Conservation (phyloP, 2,797 vertebrate species). For the Falco berigora region DNA sequence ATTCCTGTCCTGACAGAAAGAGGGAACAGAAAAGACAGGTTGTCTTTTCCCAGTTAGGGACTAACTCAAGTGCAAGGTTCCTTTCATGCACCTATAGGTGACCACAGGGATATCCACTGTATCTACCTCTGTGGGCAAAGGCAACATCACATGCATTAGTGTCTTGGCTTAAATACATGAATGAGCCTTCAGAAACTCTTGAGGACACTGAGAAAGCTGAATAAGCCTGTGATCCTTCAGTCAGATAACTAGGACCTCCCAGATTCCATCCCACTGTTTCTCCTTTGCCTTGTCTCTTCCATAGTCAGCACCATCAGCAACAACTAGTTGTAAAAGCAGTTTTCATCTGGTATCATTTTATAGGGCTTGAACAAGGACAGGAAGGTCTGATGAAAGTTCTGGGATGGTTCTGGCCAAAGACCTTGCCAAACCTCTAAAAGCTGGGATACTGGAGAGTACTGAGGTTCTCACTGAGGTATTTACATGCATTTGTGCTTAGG, state of each 20-base stretch:
- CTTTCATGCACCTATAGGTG: neutral
- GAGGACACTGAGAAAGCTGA: neutral
- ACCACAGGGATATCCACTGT: rapidly evolving
- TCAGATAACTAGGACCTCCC: neutral
- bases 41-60: neutral
- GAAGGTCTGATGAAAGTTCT: neutral
- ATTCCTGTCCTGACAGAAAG: neutral
- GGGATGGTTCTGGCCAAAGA: neutral
- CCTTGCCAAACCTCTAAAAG: neutral
- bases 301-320: neutral
- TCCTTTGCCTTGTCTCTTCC: neutral
- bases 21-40: neutral
- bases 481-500: neutral
- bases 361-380: neutral
- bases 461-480: neutral
- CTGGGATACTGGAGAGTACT: neutral
- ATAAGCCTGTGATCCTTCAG: neutral
- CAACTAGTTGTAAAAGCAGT: neutral
- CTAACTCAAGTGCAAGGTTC: neutral
- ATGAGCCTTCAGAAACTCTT: neutral
- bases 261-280: neutral
- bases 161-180: neutral
- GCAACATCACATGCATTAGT: rapidly evolving
- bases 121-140: neutral
- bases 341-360: neutral